Base-by-base conservation (phyloP, 2,113 vertebrate species). In the Nestor notabilis region DNA sequence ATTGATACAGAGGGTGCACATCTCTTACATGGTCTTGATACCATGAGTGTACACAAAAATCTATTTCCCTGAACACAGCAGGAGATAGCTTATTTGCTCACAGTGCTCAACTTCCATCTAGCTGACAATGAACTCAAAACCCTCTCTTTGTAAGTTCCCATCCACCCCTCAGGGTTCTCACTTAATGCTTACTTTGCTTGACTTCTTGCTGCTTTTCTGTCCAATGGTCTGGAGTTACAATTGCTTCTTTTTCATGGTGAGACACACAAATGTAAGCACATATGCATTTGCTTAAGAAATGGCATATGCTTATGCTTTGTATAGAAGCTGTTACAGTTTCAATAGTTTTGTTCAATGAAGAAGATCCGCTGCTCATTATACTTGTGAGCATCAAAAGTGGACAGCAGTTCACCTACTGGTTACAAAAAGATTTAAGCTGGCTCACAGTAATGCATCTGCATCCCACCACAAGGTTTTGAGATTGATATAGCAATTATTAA, bases 31-130 rank as follows among this genome's bases (percentile, higher is more conserved):
- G 2, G 23, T 58, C 83, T 81, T 58, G 37, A 79, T 92, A 78
- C 64, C 89, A 64, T 27, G 50, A 75, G 7, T 0, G 0, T 44
- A 89, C 53, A 31, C 1, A 4, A 91, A 95, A 95, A 90, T 53
- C 83, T 89, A 89, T 93, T 95, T 95, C 76, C 87, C 55, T 75
- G 72, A 81, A 71, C 68, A 35, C 83, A 87, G 93, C 21, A 74
- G 72, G 93, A 94, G 60, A 83, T 10, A 58, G 35, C 39, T 94
- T 92, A 76, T 95, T 89, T 95, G 27, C 35, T 89, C 83, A 55
- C 50, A 89, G 72, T 52, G 60, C 46, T 89, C 71, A 83, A 0
- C 64, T 82, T 87, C 83, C 60, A 86, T 91, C 89, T 63, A 77
- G 60, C 33, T 78, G 61, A 82, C 89, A 94, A 78, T n/a, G 60